phyloP scores from a whole-genome alignment of 2,797 vertebrate genomes.

The Megalops cyprinoides region DNA sequence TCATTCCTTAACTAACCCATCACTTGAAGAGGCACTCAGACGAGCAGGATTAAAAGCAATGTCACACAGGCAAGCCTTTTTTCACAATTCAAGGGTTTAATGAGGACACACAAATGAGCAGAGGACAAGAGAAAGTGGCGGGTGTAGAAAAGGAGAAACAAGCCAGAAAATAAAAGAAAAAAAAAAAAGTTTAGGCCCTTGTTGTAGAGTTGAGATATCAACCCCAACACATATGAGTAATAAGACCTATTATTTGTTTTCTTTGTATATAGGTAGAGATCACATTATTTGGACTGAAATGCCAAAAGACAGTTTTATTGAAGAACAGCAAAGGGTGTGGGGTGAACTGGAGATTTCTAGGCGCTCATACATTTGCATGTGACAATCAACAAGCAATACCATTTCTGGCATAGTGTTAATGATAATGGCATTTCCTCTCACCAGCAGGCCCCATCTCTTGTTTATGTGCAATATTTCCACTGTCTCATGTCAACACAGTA shows the following conservation, averaged over 20 bases:
- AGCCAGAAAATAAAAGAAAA: neutral
- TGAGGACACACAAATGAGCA: neutral
- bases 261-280: neutral
- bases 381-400: neutral
- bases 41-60: neutral
- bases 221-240: neutral
- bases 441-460: neutral
- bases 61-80: neutral
- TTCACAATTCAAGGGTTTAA: too few species aligned
- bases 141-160: neutral
- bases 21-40: neutral
- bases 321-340: neutral
- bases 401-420: neutral
- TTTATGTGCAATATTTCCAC: constrained; percentile 1
- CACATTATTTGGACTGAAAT: neutral
- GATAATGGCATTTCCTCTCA: neutral
- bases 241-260: neutral
- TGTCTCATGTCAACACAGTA: neutral
- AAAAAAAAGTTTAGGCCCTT: neutral
- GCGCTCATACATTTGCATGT: neutral
- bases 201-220: neutral
- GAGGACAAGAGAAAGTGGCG: neutral
- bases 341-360: neutral
- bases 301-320: neutral
- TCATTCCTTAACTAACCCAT: neutral